Evolutionary conservation across 1,140 invertebrate genomes (phyloP), one percentile per base, ranked within the genome.

Genomic region (Drosophila orena): DNA sequence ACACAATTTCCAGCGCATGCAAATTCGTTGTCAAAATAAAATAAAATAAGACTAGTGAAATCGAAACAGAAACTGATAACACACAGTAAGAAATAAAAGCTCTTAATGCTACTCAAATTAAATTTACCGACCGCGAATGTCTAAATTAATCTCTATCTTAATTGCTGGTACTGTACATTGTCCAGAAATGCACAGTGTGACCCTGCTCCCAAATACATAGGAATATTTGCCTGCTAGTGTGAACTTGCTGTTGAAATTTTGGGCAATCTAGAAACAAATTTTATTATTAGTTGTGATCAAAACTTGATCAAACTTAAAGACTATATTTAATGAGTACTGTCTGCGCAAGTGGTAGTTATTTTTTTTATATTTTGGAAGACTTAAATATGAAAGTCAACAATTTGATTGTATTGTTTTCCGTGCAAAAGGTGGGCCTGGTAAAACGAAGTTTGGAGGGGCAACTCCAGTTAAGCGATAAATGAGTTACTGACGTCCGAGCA

Each of bases 1-100:
- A 91, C 89, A 91, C 89, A 91, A 80, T 81, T 86, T 91, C 66
- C 61, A 85, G 58, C 73, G 84, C 89, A 91, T 91, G 89, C 89
- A 91, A 91, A 91, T 91, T 91, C 89, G 89, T 79, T 90, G 81
- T 90, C 79, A 68, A 89, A 88, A 84, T 88, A 88, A 49, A 66
- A 59, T 53, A 62, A 61, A 65, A 52, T 47, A 52, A 77, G 58
- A 58, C 50, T 27, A 62, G 62, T 34, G 37, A 42, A 79, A 35
- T 15, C 40, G 47, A 80, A 71, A 56, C 55, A 72, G 55, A 79
- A 62, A 58, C 55, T 30, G 54, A 66, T 61, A 55, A 27, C 40
- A 42, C 61, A 72, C 38, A 4, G 50, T 0, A 12, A 40, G 37
- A 7, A 69, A 69, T 30, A 24, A 24, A 10, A 14, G 0, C 4